phyloP scores from a whole-genome alignment of 2,888 invertebrate genomes.

The Timandra comae region DNA sequence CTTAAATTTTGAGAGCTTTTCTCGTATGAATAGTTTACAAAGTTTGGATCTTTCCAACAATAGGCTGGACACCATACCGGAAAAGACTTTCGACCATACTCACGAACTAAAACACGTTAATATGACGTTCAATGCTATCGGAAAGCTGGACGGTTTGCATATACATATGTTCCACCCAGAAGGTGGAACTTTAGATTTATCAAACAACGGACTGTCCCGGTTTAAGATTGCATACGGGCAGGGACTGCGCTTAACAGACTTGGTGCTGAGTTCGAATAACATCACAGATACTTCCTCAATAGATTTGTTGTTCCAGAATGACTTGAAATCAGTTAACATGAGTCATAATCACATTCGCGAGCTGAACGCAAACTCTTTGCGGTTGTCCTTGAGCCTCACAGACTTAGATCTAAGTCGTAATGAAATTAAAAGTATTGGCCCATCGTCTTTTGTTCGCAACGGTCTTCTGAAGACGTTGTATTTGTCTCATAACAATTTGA shows the following conservation, averaged over 20 bases:
- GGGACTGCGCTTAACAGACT: slow-evolving; percentile 36
- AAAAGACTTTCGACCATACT: slow-evolving; percentile 40
- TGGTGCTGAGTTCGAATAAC: slow-evolving; percentile 49
- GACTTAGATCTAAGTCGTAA: slow-evolving; percentile 50
- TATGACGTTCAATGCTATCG: slow-evolving; percentile 48
- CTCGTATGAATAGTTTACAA: slow-evolving; percentile 47
- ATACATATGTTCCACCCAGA: slow-evolving; percentile 48
- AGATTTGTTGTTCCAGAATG: slow-evolving; percentile 39
- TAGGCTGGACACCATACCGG: slow-evolving; percentile 42
- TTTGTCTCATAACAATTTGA: slow-evolving; percentile 43
- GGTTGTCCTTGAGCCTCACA: slow-evolving; percentile 37
- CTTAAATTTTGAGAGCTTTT: slow-evolving; percentile 48
- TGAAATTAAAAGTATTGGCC: slow-evolving; percentile 38
- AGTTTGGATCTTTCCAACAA: slow-evolving; percentile 63
- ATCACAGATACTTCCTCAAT: slow-evolving; percentile 42
- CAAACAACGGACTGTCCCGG: slow-evolving; percentile 46
- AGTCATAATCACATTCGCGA: slow-evolving; percentile 43
- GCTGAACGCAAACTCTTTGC: slow-evolving; percentile 40
- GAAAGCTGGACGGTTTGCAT: slow-evolving; percentile 35
- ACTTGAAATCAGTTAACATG: slow-evolving; percentile 43
- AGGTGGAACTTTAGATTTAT: slow-evolving; percentile 57
- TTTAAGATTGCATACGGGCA: slow-evolving; percentile 45
- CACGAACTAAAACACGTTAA: slow-evolving; percentile 48
- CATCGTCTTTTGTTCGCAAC: slow-evolving; percentile 44
- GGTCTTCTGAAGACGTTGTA: slow-evolving; percentile 41